phyloP scores from a whole-genome alignment of 2,113 vertebrate genomes.

The Octodon degus region DNA sequence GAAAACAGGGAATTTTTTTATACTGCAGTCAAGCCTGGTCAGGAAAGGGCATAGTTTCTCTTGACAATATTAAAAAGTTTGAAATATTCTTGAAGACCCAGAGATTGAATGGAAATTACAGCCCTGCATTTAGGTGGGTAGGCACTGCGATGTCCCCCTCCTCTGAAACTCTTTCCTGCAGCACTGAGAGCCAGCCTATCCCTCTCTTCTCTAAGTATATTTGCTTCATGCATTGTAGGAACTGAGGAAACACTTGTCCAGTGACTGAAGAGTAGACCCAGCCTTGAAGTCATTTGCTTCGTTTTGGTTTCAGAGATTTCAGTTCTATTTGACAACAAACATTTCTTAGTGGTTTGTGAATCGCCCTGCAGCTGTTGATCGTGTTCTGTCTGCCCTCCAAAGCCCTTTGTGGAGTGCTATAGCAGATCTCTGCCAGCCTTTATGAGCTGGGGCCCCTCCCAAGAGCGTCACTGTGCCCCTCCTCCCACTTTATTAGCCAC shows the following conservation, averaged over 20 bases:
- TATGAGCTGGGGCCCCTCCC: conserved; percentile 14
- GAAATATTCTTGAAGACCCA: neutral
- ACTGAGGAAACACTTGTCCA: neutral
- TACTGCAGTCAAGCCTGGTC: neutral
- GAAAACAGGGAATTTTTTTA: neutral
- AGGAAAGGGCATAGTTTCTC: conserved; percentile 26
- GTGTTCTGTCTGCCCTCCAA: neutral
- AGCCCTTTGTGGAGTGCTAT: neutral
- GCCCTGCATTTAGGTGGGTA: neutral
- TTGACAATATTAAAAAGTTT: neutral
- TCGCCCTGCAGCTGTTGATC: neutral
- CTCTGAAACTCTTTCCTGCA: neutral
- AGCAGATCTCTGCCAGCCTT: neutral
- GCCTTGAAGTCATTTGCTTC: neutral
- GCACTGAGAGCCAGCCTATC: neutral
- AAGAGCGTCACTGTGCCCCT: neutral
- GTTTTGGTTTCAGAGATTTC: conserved; percentile 45
- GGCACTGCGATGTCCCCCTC: neutral
- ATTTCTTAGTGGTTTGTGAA: neutral
- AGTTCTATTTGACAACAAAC: conserved; percentile 4
- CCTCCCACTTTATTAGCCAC: conserved; percentile 16
- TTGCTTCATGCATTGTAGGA: neutral
- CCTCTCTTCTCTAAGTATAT: neutral
- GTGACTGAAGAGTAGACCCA: neutral
- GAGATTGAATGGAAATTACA: neutral